Evolutionary conservation across 2,797 vertebrate genomes (phyloP).

Genomic region (Pterois miles): DNA sequence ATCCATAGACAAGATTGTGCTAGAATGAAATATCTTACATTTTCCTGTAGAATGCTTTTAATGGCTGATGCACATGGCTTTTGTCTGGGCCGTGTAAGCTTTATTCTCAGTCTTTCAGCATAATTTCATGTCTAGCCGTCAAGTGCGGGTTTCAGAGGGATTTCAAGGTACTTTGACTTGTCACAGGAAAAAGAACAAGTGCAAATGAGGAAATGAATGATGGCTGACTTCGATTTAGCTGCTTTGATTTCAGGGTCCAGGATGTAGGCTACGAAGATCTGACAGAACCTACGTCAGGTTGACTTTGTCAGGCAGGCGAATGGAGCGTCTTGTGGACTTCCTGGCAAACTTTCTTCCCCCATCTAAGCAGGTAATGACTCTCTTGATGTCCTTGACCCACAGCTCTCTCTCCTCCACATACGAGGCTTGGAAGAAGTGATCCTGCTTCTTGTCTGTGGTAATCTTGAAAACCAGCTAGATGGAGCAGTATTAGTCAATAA

Average conservation of each 20-base stretch:
- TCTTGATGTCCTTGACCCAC: slow-evolving; percentile 94
- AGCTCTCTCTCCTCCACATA: slow-evolving; percentile 92
- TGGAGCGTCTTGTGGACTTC: slow-evolving; percentile 93
- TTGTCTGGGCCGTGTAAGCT: not conserved
- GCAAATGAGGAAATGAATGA: no score
- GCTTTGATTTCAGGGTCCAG: no score
- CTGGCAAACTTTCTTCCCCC: slow-evolving; percentile 92
- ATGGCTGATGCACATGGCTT: not conserved
- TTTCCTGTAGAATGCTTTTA: not conserved
- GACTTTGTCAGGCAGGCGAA: slow-evolving; percentile 90
- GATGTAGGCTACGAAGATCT: not conserved
- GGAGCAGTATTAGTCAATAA: slow-evolving; percentile 11
- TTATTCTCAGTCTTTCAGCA: not conserved
- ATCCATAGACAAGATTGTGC: not conserved
- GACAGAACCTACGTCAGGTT: slow-evolving; percentile 85
- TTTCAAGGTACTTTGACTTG: not conserved
- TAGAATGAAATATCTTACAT: not conserved
- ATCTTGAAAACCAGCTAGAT: slow-evolving; percentile 93
- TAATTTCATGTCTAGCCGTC: not conserved
- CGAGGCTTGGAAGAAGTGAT: slow-evolving; percentile 95
- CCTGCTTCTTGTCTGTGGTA: slow-evolving; percentile 90
- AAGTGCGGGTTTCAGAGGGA: not conserved
- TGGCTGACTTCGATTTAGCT: no score
- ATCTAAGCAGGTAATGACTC: slow-evolving; percentile 85
- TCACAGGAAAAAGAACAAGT: no score